These are phyloP conservation scores for Isotomurus palustris DNA, from an alignment of 2,888 invertebrate genomes.

Conservation along the genomic window DNA sequence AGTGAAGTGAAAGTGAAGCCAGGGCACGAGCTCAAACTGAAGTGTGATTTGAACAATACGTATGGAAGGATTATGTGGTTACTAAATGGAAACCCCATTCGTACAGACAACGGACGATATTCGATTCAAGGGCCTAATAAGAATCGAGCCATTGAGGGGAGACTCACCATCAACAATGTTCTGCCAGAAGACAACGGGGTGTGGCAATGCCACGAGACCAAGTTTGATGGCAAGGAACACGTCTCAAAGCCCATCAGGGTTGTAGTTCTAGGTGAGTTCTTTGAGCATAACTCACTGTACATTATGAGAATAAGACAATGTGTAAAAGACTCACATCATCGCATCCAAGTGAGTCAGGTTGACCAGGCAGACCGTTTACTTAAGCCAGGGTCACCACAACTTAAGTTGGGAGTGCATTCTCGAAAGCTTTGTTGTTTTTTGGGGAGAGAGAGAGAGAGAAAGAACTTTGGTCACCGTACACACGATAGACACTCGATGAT, in stretches of 20 bases:
- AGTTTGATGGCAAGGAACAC: conserved; percentile 50
- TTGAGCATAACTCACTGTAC: too few relatives aligned
- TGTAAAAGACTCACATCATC: too few relatives aligned
- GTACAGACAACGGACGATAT: conserved; percentile 45
- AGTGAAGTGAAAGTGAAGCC: conserved; percentile 44
- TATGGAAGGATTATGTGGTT: conserved; percentile 45
- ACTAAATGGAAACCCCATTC: conserved; percentile 42
- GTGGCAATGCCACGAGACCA: conserved; percentile 45
- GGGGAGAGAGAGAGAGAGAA: too few relatives aligned
- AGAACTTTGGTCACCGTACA: too few relatives aligned
- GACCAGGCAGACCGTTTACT: too few relatives aligned
- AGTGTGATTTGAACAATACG: conserved; percentile 46
- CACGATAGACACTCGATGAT: too few relatives aligned
- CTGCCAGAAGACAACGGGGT: conserved; percentile 44
- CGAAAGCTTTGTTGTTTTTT: too few relatives aligned
- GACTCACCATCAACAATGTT: conserved; percentile 45
- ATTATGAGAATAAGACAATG: too few relatives aligned
- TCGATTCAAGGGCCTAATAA: conserved; percentile 45
- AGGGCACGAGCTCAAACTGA: conserved; percentile 45
- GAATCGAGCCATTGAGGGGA: conserved; percentile 43
- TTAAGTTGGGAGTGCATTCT: too few relatives aligned
- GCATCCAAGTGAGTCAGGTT: too few relatives aligned
- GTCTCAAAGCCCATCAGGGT: conserved; percentile 60
- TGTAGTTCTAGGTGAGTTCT: conserved; percentile 47
- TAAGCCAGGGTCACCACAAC: too few relatives aligned